These are phyloP conservation scores for Tokudaia tokunoshimensis DNA, from an alignment of 2,797 vertebrate species.

Conservation along the genomic window DNA sequence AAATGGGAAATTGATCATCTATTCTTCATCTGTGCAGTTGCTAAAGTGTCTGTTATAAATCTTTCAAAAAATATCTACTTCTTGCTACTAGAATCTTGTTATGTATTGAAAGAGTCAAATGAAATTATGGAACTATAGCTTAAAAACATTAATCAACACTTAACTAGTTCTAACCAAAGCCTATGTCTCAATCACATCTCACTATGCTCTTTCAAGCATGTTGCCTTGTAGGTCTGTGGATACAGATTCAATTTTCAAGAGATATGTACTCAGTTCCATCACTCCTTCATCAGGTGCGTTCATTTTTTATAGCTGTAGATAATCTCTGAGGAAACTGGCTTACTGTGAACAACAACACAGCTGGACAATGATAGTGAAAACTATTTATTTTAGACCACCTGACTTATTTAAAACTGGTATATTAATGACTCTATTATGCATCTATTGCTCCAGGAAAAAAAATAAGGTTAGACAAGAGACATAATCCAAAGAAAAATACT, in stretches of 20 bases:
- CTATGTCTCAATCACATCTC: neutral
- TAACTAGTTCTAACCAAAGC: neutral
- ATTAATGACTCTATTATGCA: neutral
- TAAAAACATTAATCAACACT: neutral
- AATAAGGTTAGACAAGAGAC: neutral
- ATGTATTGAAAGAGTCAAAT: neutral
- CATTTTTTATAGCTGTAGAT: neutral
- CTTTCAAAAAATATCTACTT: constrained; percentile 54
- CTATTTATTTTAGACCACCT: neutral
- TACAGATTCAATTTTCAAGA: neutral
- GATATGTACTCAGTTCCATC: neutral
- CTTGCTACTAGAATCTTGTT: neutral
- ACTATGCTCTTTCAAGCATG: constrained; percentile 22
- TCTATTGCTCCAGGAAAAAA: neutral
- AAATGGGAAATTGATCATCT: constrained; percentile 47
- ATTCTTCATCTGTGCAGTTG: neutral
- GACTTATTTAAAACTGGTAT: neutral
- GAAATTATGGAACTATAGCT: neutral
- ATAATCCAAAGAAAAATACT: neutral
- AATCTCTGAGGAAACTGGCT: neutral
- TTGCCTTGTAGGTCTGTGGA: neutral
- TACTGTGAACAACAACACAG: neutral
- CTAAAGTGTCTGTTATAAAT: constrained; percentile 37
- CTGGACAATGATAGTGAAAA: neutral
- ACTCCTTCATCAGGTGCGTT: neutral